These are phyloP conservation scores for Odontophorus gujanensis DNA, from an alignment of 2,113 vertebrate genomes.

Conservation along the genomic window DNA sequence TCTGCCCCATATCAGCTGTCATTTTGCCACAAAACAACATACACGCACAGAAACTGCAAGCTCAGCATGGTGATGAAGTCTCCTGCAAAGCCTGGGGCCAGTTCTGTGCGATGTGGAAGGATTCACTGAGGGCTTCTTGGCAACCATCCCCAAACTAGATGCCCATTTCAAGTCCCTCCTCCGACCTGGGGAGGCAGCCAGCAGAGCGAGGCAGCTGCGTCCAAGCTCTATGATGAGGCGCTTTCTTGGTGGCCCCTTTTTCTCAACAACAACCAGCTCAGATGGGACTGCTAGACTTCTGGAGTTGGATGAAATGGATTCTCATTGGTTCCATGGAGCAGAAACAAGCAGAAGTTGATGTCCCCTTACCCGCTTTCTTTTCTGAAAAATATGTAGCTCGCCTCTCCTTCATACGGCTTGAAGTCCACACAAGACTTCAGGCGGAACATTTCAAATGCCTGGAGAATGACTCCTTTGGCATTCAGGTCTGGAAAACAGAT, in stretches of 20 bases:
- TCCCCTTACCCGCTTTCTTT: conserved; percentile 84
- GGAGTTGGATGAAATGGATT: not conserved
- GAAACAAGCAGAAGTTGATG: not conserved
- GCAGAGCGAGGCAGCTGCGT: not conserved
- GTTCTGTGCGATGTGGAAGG: not conserved
- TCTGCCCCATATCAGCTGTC: not conserved
- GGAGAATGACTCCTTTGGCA: conserved; percentile 90
- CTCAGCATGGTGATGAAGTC: rapidly evolving
- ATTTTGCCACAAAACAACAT: not conserved
- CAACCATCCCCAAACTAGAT: not conserved
- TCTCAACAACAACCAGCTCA: not conserved
- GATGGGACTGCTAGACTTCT: not conserved
- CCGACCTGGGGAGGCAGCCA: not conserved
- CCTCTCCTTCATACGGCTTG: conserved; percentile 93
- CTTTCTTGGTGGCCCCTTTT: not conserved
- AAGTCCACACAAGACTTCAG: conserved; percentile 93
- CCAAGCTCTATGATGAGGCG: not conserved
- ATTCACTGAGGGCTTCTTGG: not conserved
- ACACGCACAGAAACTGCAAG: not conserved
- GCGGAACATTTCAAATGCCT: conserved; percentile 91
- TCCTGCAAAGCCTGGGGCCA: not conserved
- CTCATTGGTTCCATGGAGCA: not conserved
- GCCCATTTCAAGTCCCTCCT: not conserved
- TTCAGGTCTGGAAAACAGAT: conserved; percentile 74
- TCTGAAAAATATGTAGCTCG: conserved; percentile 84